A percentile compares a stretch with the other conserved stretches of the same genome.
These are phyloP conservation scores for Donacobius atricapilla DNA, from an alignment of 2,113 vertebrate genomes.

Conservation along the genomic window DNA sequence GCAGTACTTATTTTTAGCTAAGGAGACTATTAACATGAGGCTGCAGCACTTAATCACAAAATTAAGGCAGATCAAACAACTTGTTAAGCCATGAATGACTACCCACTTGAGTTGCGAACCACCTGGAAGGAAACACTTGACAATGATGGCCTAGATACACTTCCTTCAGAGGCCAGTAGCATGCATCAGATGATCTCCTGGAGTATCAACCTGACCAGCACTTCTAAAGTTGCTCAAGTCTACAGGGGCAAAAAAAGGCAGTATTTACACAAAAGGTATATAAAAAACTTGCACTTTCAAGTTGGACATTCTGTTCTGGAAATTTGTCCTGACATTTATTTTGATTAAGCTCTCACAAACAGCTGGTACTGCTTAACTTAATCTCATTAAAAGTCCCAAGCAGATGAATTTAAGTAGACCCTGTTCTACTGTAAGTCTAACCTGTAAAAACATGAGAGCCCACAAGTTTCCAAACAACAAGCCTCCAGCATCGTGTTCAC, in stretches of 20 bases:
- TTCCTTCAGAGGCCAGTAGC: not conserved
- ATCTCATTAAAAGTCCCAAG: not conserved
- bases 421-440: not conserved
- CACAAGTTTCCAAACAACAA: not conserved
- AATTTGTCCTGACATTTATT: not conserved
- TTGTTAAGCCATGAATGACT: not conserved
- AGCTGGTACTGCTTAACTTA: not conserved
- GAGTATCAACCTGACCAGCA: not conserved
- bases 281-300: not conserved
- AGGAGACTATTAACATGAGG: not conserved
- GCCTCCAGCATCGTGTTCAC: not conserved
- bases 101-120: not conserved
- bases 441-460: not conserved
- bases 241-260: not conserved
- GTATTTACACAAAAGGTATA: not conserved
- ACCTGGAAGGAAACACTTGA: not conserved
- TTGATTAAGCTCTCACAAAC: slow-evolving; percentile 1
- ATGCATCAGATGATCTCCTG: not conserved
- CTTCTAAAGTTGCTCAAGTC: not conserved
- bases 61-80: not conserved
- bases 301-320: not conserved
- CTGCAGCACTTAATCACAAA: not conserved
- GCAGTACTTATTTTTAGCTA: not conserved
- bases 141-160: not conserved
- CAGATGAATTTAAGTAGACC: not conserved